Evolutionary conservation across 2,113 vertebrate species (phyloP).

Genomic region (Mustelus asterias): DNA sequence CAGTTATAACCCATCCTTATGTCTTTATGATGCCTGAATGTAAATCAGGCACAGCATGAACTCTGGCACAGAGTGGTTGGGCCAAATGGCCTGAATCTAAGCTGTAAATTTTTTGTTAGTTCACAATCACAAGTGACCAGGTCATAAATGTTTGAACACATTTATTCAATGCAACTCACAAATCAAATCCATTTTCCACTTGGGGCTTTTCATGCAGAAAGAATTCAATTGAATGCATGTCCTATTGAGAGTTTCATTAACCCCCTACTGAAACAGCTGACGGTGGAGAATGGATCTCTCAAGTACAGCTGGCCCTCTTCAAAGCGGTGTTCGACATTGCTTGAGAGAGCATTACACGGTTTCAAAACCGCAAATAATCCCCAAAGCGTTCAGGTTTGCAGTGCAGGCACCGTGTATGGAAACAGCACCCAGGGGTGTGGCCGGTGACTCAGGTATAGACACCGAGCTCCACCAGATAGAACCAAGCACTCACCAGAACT

Average conservation of each 20-base stretch:
- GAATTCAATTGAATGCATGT: conserved; percentile 24
- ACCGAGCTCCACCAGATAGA: not conserved
- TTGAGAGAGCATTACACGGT: not conserved
- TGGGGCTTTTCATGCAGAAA: not conserved
- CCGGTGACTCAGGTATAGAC: not conserved
- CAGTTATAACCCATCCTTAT: not conserved
- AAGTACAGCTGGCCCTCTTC: not conserved
- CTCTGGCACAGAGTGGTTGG: not conserved
- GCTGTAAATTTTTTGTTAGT: not conserved
- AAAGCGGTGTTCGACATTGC: not conserved
- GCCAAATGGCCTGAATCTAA: not conserved
- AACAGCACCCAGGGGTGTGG: not conserved
- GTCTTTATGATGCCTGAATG: not conserved
- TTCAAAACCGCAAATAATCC: not conserved
- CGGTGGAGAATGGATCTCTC: not conserved
- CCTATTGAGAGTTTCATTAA: not conserved
- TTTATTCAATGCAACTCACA: not conserved
- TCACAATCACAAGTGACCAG: not conserved
- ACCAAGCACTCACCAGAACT: too few species aligned
- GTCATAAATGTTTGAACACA: not conserved
- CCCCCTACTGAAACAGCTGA: not conserved
- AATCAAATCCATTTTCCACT: conserved; percentile 20
- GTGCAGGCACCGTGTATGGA: not conserved
- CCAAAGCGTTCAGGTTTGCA: not conserved
- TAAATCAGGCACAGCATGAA: not conserved